Evolutionary conservation across 2,888 invertebrate species (phyloP).

Genomic region (Idaea aversata): DNA sequence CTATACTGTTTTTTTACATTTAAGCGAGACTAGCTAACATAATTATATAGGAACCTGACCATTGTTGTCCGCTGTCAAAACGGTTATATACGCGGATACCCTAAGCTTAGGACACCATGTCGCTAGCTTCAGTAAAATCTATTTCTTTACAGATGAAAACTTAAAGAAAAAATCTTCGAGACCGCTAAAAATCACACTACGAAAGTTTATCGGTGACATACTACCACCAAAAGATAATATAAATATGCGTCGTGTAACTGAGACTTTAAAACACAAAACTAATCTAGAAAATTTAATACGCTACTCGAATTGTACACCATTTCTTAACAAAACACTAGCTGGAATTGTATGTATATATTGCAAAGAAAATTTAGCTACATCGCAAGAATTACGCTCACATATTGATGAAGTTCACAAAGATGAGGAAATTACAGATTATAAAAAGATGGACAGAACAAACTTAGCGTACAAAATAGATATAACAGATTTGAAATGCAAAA

Average conservation of each 20-base stretch:
- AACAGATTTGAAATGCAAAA: slow-evolving; percentile 54
- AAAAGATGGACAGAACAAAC: slow-evolving; percentile 56
- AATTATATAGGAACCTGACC: not conserved
- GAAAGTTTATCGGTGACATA: slow-evolving; percentile 42
- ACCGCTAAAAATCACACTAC: slow-evolving; percentile 40
- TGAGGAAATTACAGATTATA: slow-evolving; percentile 44
- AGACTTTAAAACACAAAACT: slow-evolving; percentile 51
- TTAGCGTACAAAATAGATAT: slow-evolving; percentile 68
- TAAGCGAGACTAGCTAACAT: not conserved
- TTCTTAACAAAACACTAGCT: slow-evolving; percentile 57
- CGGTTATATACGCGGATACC: not conserved
- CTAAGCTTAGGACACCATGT: not conserved
- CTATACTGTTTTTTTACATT: not conserved
- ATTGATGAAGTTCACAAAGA: slow-evolving; percentile 41
- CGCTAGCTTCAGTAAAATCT: not conserved
- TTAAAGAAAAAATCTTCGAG: slow-evolving; percentile 35
- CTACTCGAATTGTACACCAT: slow-evolving; percentile 67
- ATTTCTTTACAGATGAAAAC: slow-evolving; percentile 41
- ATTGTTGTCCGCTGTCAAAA: not conserved
- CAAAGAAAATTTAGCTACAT: slow-evolving; percentile 45
- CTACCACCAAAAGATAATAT: slow-evolving; percentile 25
- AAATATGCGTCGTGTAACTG: slow-evolving; percentile 37
- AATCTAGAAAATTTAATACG: slow-evolving; percentile 61
- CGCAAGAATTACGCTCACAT: slow-evolving; percentile 46
- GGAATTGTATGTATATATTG: slow-evolving; percentile 65